phyloP scores from a whole-genome alignment of 2,797 vertebrate species.

The Tragopan temminckii region DNA sequence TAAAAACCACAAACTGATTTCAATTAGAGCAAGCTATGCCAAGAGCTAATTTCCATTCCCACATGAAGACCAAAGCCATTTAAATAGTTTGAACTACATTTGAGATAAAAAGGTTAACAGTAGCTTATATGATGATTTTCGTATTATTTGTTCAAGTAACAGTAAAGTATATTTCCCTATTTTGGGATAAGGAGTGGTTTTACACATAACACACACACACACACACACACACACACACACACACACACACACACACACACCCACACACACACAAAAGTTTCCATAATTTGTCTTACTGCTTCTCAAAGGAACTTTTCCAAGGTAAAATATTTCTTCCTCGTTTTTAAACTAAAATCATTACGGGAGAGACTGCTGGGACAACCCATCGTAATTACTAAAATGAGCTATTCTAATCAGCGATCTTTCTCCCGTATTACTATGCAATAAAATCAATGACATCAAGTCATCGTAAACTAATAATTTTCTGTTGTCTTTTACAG shows the following conservation, averaged over 20 bases:
- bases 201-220: constrained; percentile 41
- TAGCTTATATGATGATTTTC: constrained; percentile 71
- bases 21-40: constrained; percentile 82
- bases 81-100: constrained; percentile 71
- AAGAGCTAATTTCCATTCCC: constrained; percentile 85
- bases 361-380: neutral
- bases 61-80: constrained; percentile 82
- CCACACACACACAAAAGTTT: constrained; percentile 38
- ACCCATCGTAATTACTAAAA: neutral
- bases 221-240: constrained; percentile 30
- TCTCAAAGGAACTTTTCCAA: constrained; percentile 51
- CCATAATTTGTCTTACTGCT: constrained; percentile 46
- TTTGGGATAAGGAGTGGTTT: constrained; percentile 49
- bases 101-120: constrained; percentile 77
- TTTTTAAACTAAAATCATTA: constrained; percentile 49
- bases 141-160: constrained; percentile 70
- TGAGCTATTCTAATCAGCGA: neutral
- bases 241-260: constrained; percentile 26
- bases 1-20: constrained; percentile 85
- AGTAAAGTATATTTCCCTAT: constrained; percentile 58
- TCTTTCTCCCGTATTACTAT: neutral
- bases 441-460: neutral
- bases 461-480: neutral
- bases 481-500: constrained; percentile 18
- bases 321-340: constrained; percentile 52